Evolutionary conservation across 2,888 invertebrate genomes (phyloP).

Genomic region (Thymelicus sylvestris): DNA sequence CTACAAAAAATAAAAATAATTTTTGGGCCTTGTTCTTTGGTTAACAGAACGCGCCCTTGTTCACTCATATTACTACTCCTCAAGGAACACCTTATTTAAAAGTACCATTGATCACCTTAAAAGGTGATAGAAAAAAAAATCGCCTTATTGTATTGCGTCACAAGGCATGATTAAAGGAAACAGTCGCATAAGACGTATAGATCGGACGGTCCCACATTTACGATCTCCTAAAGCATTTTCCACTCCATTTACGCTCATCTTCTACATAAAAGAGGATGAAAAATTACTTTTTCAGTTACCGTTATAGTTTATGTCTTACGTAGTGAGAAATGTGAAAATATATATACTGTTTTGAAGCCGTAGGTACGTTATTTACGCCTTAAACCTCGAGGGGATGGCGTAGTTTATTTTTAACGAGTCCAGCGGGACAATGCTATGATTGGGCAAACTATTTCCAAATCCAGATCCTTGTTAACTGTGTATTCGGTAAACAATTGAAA

Average conservation of each 20-base stretch:
- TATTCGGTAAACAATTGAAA: not conserved
- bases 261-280: constrained; percentile 29
- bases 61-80: too few species aligned
- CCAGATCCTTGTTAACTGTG: not conserved
- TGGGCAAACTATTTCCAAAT: constrained; percentile 16
- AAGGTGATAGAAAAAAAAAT: constrained; percentile 8
- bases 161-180: constrained; percentile 2
- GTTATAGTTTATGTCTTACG: constrained; percentile 24
- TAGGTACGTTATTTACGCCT: constrained; percentile 32
- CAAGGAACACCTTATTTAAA: too few species aligned
- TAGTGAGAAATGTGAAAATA: constrained; percentile 20
- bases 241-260: constrained; percentile 36
- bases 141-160: constrained; percentile 4
- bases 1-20: too few species aligned
- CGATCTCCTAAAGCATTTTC: constrained; percentile 36
- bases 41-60: too few species aligned
- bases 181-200: constrained; percentile 17
- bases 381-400: constrained; percentile 8
- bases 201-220: constrained; percentile 26
- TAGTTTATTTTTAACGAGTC: constrained; percentile 36
- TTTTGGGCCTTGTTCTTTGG: too few species aligned
- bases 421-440: constrained; percentile 19
- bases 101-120: too few species aligned
- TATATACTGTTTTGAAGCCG: constrained; percentile 28
- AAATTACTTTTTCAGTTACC: constrained; percentile 24